Base-by-base conservation (phyloP, 2,888 invertebrate species). In the Chrysomela aeneicollis region DNA sequence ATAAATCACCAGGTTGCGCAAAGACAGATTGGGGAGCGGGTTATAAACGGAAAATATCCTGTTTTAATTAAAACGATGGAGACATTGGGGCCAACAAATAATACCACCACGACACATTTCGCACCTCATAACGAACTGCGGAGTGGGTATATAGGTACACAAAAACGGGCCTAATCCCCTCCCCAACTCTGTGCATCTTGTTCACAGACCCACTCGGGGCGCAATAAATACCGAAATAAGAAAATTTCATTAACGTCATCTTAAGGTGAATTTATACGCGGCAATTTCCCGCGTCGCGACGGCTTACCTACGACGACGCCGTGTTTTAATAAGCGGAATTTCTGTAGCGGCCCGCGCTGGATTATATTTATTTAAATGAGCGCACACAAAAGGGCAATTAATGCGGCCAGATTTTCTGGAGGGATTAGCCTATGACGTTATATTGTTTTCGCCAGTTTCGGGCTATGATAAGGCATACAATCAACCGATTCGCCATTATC, bases 241-340 rank as follows among this genome's bases (percentile, higher is more conserved):
- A 83, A 84, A 84, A 84, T 85, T 85, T 85, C 84, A 85, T 85
- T 85, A 85, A 84, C 84, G 85, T 85, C 85, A 84, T 84, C 84
- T 84, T 84, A 83, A 84, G 83, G 84, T 83, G 81, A 85, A 85
- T 84, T 85, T 85, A 85, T 85, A 83, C 79, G 79, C 79, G 73
- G 84, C 82, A 85, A 85, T 85, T 85, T 85, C 84, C 83, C 83
- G 78, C 77, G 79, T 77, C 77, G 73, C 77, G 49, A 15, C 71
- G 77, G 80, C 79, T 81, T 81, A 81, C 72, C 74, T 73, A 76
- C 77, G 78, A 79, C 79, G 79, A 75, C 74, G 65, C 79, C 72
- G 78, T 77, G 80, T 81, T 81, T 81, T 82, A 82, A 81, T 82
- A 81, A 81, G 76, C 76, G 77, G 76, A 78, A 79, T 75, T 76